Base-by-base conservation (phyloP, 1,140 invertebrate species). In the Pseudomyrmex gracilis region DNA sequence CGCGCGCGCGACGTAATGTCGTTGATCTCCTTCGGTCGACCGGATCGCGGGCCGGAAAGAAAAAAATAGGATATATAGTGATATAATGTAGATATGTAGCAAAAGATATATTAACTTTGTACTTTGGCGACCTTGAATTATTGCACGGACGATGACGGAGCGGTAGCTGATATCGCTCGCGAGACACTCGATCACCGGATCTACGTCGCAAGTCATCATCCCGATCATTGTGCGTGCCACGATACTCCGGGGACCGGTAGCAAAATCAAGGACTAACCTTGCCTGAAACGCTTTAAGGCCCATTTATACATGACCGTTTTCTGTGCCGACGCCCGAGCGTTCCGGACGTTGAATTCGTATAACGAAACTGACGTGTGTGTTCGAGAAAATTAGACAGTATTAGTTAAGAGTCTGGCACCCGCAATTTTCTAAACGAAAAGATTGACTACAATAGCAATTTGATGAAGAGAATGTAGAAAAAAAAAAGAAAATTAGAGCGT, bases 141-240 rank as follows among this genome's bases (percentile, higher is more conserved):
- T 82, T 82, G 83, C 73, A 76, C 86, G 86, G 49, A 82, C 58
- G 83, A 88, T 88, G 87, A 88, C 87, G 83, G 20, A 60, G 76
- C 87, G 71, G 70, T 88, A 88, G 87, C 80, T 83, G 84, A 88
- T 85, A 85, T 85, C 84, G n/a, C n/a, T 83, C 83, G 86, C 86
- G 87, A 88, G 86, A 87, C 64, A 78, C 82, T 88, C 83, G 61
- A 64, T 67, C 80, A 84, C 68, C 66, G 86, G 86, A 88, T 87
- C 82, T 63, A 55, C 68, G 76, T 57, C 57, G 82, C 87, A 73
- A 88, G 86, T 88, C 87, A 88, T 88, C 87, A 88, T 88, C 87
- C 83, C 57, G 77, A 78, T 88, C 86, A 87, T 82, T 88, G 86
- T 87, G 63, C 82, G 86, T 82, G 73, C 74, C 74, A 57, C 53